These are phyloP conservation scores for Enoplolaimus lenunculus DNA, from an alignment of 2,888 invertebrate genomes.

Conservation along the genomic window DNA sequence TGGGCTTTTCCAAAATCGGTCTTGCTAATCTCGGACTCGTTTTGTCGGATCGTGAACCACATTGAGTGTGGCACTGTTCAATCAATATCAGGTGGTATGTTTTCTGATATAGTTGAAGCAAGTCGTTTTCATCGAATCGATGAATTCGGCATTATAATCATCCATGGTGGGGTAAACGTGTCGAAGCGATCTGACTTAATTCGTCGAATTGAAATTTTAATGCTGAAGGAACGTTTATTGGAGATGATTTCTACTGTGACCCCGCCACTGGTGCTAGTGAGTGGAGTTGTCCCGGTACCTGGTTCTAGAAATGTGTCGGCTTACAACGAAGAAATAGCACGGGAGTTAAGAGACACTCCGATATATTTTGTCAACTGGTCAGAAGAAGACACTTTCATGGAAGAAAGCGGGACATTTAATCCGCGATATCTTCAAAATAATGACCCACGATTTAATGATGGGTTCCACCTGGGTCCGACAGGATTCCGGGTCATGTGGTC, in stretches of 20 bases:
- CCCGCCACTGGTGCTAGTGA: background rate
- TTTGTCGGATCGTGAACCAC: background rate
- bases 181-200: background rate
- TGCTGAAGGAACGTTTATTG: slow-evolving; percentile 1
- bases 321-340: background rate
- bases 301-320: background rate
- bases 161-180: background rate
- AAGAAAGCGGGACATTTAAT: background rate
- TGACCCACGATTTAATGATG: background rate
- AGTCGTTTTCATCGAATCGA: slow-evolving; percentile 1
- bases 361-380: background rate
- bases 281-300: background rate
- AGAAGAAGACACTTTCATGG: background rate
- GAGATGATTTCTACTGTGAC: background rate
- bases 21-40: background rate
- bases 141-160: background rate
- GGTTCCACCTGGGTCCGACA: background rate
- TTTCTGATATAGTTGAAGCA: background rate
- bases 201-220: background rate
- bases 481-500: background rate
- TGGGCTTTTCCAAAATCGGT: background rate
- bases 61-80: background rate
- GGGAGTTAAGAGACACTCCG: background rate
- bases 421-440: slow-evolving; percentile 1
- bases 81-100: background rate